Base-by-base conservation (phyloP, 1,140 invertebrate genomes). In the Euwallacea similis region DNA sequence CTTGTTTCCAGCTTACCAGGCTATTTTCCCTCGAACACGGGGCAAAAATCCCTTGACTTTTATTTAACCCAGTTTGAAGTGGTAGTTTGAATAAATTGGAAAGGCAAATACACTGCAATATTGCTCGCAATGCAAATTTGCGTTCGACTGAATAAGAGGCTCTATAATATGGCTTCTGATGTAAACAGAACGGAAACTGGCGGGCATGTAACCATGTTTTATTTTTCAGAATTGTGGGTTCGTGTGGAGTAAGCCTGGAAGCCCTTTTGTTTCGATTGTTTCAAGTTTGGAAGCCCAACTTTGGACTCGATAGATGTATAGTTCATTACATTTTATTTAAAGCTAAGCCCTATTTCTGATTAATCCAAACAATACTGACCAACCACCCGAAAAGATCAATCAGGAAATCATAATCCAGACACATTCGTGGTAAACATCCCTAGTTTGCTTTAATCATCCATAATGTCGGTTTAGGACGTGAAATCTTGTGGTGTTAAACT, bases 401-500 rank as follows among this genome's bases (percentile, higher is more conserved):
- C 21, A 33, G n/a, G n/a, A n/a, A 33, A 33, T 33, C 21, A 33
- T 33, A 33, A 33, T 33, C 21, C 21, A 33, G 4, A 33, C 21
- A 33, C 21, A 33, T 33, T 33, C 21, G 21, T 33, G 21, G 21
- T 33, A 33, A 33, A 33, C 4, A 33, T 33, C 4, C 21, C 21
- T 33, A 33, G 21, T 33, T 58, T 15, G 21, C 21, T 10, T 58
- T 58, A 58, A 58, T 58, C 55, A 58, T 58, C 21, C 8, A 15
- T 16, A 16, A 58, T 58, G 21, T 58, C 55, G 55, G 21, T 58
- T 13, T 9, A 58, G 13, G 16, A 16, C 16, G 9, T 33, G 21
- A 58, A 58, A 33, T 58, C 21, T 58, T 58, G 55, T 21, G 55
- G 55, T 58, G 55, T 58, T 58, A 58, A 58, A 58, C 55, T 10